Evolutionary conservation across 2,888 invertebrate genomes (phyloP), one percentile per base, ranked within the genome.

Genomic region (Lasioglossum zephyrum): DNA sequence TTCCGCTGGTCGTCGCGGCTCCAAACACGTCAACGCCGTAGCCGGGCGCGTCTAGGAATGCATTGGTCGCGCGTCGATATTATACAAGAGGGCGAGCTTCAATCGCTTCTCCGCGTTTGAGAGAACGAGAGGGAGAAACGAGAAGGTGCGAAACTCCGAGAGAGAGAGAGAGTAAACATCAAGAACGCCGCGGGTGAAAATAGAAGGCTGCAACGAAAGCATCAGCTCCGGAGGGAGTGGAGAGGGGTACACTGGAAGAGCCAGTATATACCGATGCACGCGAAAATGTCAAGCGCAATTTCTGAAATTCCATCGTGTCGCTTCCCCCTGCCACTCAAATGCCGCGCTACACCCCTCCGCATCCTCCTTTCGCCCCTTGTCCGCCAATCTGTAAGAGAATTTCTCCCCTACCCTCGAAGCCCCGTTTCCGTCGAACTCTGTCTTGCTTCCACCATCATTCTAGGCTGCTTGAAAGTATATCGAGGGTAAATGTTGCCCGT

Each of bases 261-360:
- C 18, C 41, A 47, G 60, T 84, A 77, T 86, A 86, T 73, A 80
- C 77, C 77, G 84, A 85, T 86, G 84, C 76, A 87, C 78, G 86
- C 75, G 85, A 86, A 91, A 91, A 90, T 92, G 92, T 91, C 90
- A 85, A 84, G 86, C 83, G 92, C 88, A 91, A 91, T 91, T 91
- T 91, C 92, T 89, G 87, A 91, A 91, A 91, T 91, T 91, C 90
- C 91, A 78, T 86, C 84, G 90, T 80, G 87, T 89, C 89, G 88
- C 88, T 88, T 88, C 82, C 84, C 82, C 85, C 73, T 87, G 87
- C 87, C 89, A 87, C 85, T 88, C 87, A 88, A 88, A 86, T 89
- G 84, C 83, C 84, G 73, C 63, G 78, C 85, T 78, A 39, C 88
- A 72, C 81, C 74, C 70, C 76, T 66, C 77, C 77, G 77, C 77